Evolutionary conservation across 2,797 vertebrate genomes (phyloP).

Genomic region (Hozukius guyotensis): DNA sequence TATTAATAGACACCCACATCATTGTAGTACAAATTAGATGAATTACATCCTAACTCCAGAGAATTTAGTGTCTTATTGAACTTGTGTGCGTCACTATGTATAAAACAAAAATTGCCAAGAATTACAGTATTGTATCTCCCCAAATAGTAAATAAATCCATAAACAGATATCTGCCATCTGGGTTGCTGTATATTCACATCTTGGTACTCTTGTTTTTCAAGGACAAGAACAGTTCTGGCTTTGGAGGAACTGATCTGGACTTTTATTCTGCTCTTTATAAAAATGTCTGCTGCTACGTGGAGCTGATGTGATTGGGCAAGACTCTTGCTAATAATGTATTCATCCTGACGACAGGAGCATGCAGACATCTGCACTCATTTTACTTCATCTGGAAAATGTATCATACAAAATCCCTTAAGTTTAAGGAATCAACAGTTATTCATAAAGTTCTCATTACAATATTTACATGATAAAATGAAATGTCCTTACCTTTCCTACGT

Average conservation of each 20-base stretch:
- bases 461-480: background rate
- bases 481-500: slow-evolving; percentile 95
- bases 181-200: background rate
- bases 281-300: background rate
- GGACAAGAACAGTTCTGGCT: background rate
- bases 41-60: background rate
- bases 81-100: background rate
- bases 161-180: slow-evolving; percentile 5
- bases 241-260: background rate
- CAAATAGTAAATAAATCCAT: background rate
- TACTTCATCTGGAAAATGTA: background rate
- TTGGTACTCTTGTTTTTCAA: background rate
- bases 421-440: background rate
- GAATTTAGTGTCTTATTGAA: background rate
- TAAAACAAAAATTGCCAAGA: background rate
- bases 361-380: background rate
- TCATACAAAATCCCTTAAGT: background rate
- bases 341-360: background rate
- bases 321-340: background rate
- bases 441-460: background rate
- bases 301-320: background rate
- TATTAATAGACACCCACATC: background rate
- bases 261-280: slow-evolving; percentile 6
- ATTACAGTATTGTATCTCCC: background rate
- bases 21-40: background rate